phyloP scores from a whole-genome alignment of 2,797 vertebrate genomes.

The Thaleichthys pacificus region DNA sequence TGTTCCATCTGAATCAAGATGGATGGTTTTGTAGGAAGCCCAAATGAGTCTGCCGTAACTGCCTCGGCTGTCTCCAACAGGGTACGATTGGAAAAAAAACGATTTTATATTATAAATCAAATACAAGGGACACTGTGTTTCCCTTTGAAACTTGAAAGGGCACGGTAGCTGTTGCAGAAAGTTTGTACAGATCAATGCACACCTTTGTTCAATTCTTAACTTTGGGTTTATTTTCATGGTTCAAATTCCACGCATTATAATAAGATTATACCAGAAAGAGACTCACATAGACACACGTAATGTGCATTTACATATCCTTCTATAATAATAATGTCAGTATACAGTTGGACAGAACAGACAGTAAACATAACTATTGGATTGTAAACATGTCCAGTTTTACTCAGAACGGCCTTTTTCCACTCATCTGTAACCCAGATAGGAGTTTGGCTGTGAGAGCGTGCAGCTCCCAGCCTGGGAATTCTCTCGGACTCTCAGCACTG shows the following conservation, averaged over 20 bases:
- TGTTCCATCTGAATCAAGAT: conserved; percentile 22
- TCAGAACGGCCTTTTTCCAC: not conserved
- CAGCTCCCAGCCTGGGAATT: conserved; percentile 22
- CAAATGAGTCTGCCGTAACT: conserved; percentile 21
- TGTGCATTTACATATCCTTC: too few relatives aligned
- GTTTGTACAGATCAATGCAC: not conserved
- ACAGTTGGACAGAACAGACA: too few relatives aligned
- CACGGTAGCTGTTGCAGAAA: not conserved
- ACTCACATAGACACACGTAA: too few relatives aligned
- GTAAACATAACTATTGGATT: too few relatives aligned
- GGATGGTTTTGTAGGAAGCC: conserved; percentile 22
- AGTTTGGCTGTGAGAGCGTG: conserved; percentile 14
- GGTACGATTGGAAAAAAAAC: not conserved
- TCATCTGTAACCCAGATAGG: conserved; percentile 5
- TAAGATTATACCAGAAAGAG: too few relatives aligned
- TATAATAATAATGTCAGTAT: too few relatives aligned
- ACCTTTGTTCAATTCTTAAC: too few relatives aligned
- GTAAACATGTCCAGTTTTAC: not conserved
- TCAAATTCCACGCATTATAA: too few relatives aligned
- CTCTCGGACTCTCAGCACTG: conserved; percentile 20
- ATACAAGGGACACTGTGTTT: conserved; percentile 14
- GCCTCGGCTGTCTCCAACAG: not conserved
- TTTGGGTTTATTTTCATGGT: too few relatives aligned
- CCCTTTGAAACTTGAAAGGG: not conserved
- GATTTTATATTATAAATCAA: conserved; percentile 20